Conservation (phyloP, 2,797 vertebrate genomes). For the Buceros bicornis region DNA sequence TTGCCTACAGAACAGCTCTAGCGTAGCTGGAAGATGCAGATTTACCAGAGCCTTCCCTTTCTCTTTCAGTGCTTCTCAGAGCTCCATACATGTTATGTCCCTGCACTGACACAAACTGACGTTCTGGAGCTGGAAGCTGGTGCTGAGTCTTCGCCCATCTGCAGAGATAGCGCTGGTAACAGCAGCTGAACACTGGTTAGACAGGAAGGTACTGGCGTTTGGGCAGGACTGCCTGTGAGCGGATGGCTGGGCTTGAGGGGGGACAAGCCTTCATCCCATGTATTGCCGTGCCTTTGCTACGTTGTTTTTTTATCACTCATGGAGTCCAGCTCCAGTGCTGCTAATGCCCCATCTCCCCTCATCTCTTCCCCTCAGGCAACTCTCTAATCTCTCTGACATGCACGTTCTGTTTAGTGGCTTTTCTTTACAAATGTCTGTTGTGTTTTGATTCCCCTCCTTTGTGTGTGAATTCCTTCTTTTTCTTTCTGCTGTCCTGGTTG, state of each 20-base stretch:
- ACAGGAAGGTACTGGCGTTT: background rate
- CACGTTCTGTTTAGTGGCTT: slow-evolving; percentile 57
- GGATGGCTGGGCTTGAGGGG: background rate
- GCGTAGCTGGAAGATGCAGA: background rate
- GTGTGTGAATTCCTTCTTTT: slow-evolving; percentile 54
- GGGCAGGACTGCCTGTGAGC: background rate
- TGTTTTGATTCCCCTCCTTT: slow-evolving; percentile 65
- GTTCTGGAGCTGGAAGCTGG: background rate
- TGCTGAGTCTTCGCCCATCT: background rate
- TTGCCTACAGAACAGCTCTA: background rate
- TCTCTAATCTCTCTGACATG: slow-evolving; percentile 56
- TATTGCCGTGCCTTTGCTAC: background rate
- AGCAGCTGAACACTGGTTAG: background rate
- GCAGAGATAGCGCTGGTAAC: background rate
- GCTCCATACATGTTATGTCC: background rate
- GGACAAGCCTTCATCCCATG: background rate
- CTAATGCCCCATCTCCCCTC: slow-evolving; percentile 10
- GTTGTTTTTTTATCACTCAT: background rate
- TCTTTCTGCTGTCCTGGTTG: slow-evolving; percentile 30
- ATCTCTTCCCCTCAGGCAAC: slow-evolving; percentile 17
- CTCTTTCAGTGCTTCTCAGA: background rate
- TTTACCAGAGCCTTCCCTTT: background rate
- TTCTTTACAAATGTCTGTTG: slow-evolving; percentile 66
- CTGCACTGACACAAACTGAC: fast-evolving
- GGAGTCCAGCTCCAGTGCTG: slow-evolving; percentile 24